Base-by-base conservation (phyloP, 2,888 invertebrate genomes). In the Galerucella calmariensis region DNA sequence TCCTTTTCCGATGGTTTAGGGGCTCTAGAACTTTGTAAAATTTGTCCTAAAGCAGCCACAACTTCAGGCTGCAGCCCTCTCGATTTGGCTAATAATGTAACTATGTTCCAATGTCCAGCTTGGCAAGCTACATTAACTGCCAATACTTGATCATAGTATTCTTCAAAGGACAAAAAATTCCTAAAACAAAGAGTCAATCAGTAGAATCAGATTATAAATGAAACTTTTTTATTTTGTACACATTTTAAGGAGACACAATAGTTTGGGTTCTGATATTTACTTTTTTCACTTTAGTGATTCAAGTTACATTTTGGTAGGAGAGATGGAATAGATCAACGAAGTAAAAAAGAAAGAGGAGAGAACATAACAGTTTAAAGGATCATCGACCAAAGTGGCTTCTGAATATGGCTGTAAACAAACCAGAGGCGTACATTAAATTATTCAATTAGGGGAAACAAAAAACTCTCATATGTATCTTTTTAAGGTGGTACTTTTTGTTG, bases 101-200 rank as follows among this genome's bases (percentile, higher is more conserved):
- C 86, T 58, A 92, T 87, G 78, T 90, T 90, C 89, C 91, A 92
- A 69, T 92, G 88, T 51, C 90, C 90, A 48, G 91, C 90, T 82
- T 92, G 91, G 73, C 91, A 90, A 10, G 92, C 89, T 27, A 93
- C 89, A 81, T 90, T 90, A 67, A 92, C 89, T 11, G 92, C 92
- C 80, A 90, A 84, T 61, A 90, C 88, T 85, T 92, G 92, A 82
- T 92, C 92, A 81, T 92, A 92, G 83, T 90, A 90, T 76, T 89
- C 89, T 85, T 92, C 92, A 74, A 89, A 89, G 67, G 89, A 88
- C 77, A 92, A 85, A 86, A 92, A 92, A 79, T 88, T 88, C 86
- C 90, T 90, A 79, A 46, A 85, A 87, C 14, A 61, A n/a, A 14
- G 14, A 56, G 16, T 56, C 6, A 35, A 27, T 61, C 61, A 12